These are phyloP conservation scores for Mactra quadrangularis DNA, from an alignment of 1,140 invertebrate genomes.

Conservation along the genomic window DNA sequence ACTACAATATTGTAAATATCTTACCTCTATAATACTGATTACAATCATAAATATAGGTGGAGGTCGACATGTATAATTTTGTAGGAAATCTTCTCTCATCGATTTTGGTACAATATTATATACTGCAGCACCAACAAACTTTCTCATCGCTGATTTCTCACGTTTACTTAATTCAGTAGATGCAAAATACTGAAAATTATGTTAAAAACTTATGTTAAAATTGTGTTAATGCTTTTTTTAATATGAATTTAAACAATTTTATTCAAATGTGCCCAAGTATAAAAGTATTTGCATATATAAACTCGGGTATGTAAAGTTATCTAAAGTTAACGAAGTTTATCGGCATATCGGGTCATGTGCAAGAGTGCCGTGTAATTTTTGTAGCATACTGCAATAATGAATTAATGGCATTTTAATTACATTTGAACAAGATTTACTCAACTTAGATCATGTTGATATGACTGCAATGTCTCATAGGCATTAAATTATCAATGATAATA, in stretches of 20 bases:
- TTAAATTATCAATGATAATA: no score
- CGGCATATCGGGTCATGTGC: no score
- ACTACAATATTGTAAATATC: no score
- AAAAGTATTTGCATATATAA: no score
- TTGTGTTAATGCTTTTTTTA: not conserved
- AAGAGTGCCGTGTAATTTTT: no score
- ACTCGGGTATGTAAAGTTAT: not conserved
- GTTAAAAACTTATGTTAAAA: not conserved
- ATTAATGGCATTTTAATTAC: no score
- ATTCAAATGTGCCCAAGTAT: not conserved
- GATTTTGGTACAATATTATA: constrained; percentile 60
- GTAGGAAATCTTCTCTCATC: constrained; percentile 79
- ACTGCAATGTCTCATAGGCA: no score
- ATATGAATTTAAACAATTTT: not conserved
- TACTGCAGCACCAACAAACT: constrained; percentile 51
- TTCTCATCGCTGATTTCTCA: constrained; percentile 41
- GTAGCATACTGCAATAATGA: no score
- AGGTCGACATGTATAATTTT: constrained; percentile 96
- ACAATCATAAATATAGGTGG: constrained; percentile 97
- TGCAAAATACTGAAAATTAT: not conserved
- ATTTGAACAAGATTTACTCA: no score
- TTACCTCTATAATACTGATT: constrained; percentile 96
- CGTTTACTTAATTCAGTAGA: not conserved
- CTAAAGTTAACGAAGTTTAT: not conserved
- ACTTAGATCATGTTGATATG: no score